A percentile compares a stretch with the other conserved stretches of the same genome.
These are phyloP conservation scores for Setophaga petechia DNA, from an alignment of 2,113 vertebrate genomes.

Conservation along the genomic window DNA sequence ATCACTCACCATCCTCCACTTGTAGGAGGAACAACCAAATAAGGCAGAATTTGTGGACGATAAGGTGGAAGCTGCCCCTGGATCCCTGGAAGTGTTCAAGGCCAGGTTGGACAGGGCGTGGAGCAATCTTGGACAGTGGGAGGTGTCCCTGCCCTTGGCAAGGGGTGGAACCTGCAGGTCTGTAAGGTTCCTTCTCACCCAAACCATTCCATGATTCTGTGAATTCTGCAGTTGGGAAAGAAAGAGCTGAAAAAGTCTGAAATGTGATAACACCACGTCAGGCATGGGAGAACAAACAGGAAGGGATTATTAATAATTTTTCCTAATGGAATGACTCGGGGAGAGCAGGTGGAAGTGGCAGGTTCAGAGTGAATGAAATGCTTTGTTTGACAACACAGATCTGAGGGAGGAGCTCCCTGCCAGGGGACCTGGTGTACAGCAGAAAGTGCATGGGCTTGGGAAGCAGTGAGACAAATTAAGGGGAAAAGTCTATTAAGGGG, in stretches of 20 bases:
- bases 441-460: not conserved
- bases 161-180: not conserved
- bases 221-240: not conserved
- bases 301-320: not conserved
- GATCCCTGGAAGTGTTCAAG: not conserved
- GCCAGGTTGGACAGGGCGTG: not conserved
- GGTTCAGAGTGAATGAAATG: not conserved
- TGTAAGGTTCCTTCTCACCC: not conserved
- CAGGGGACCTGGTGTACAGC: accelerated
- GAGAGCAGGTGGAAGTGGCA: not conserved
- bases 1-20: not conserved
- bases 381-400: not conserved
- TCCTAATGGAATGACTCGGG: not conserved
- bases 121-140: accelerated
- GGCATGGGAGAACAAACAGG: not conserved
- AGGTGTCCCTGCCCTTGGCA: not conserved
- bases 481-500: not conserved
- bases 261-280: not conserved
- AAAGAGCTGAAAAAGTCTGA: not conserved
- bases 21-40: not conserved
- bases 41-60: not conserved
- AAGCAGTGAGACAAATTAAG: not conserved
- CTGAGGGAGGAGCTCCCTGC: not conserved
- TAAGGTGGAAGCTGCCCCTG: not conserved
- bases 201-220: not conserved